These are phyloP conservation scores for Monochamus alternatus DNA, from an alignment of 2,888 invertebrate species.

Conservation along the genomic window DNA sequence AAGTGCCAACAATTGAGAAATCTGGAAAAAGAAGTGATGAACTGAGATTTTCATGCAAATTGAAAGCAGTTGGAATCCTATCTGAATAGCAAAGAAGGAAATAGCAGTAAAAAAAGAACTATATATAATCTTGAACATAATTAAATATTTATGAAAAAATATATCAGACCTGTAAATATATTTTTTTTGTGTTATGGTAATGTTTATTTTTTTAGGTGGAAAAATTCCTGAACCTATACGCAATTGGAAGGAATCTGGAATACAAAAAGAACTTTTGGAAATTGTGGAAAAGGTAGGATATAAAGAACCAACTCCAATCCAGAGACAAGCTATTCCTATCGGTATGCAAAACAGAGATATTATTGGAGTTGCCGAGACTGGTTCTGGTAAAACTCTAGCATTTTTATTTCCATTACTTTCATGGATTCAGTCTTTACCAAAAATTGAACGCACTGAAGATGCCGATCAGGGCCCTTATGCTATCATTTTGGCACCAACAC, in stretches of 20 bases:
- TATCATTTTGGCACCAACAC: constrained; percentile 98
- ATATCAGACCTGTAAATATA: neutral
- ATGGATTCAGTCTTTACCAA: constrained; percentile 98
- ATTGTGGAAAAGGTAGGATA: constrained; percentile 97
- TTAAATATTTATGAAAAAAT: too few relatives aligned
- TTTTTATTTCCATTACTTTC: constrained; percentile 97
- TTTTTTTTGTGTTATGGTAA: neutral
- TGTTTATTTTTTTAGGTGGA: constrained; percentile 77
- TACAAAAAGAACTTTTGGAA: constrained; percentile 92
- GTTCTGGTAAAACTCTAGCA: constrained; percentile 96
- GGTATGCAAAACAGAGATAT: constrained; percentile 96
- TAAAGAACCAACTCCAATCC: constrained; percentile 99
- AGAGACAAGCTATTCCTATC: constrained; percentile 99
- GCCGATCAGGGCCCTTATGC: constrained; percentile 98
- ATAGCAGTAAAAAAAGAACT: too few relatives aligned
- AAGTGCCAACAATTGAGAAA: too few relatives aligned
- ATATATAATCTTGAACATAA: too few relatives aligned
- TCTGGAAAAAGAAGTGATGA: too few relatives aligned
- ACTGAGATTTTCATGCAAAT: too few relatives aligned
- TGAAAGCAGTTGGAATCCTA: too few relatives aligned
- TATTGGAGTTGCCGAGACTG: constrained; percentile 97
- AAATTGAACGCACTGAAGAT: constrained; percentile 92
- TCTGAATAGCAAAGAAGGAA: too few relatives aligned
- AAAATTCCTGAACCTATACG: constrained; percentile 97
- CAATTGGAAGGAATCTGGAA: constrained; percentile 94